Evolutionary conservation across 1,140 invertebrate species (phyloP).

Genomic region (Tetramorium alpestre): DNA sequence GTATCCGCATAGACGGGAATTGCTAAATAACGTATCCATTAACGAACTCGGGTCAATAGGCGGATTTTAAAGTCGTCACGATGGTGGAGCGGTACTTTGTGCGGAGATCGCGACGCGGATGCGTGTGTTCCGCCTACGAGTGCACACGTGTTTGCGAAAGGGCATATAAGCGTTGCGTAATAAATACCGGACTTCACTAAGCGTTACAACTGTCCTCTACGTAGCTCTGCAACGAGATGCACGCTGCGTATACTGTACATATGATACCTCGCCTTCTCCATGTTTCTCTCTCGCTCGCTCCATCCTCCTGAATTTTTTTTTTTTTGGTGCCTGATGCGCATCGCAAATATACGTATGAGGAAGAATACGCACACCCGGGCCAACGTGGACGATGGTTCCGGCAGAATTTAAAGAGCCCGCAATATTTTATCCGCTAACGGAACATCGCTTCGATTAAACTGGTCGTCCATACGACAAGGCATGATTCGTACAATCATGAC

Average conservation of each 20-base stretch:
- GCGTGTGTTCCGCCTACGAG: conserved; percentile 60
- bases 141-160: conserved; percentile 37
- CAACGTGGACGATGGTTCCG: conserved; percentile 11
- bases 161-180: conserved; percentile 62
- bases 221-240: conserved; percentile 21
- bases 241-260: conserved; percentile 17
- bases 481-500: conserved; percentile 23
- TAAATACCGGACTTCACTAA: conserved; percentile 60
- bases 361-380: background rate
- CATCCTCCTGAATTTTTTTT: conserved; percentile 6
- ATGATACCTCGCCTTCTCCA: background rate
- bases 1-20: background rate
- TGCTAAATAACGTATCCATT: conserved; percentile 27
- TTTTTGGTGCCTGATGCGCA: background rate
- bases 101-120: conserved; percentile 11
- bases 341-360: conserved; percentile 3
- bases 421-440: conserved; percentile 68
- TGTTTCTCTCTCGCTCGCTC: background rate
- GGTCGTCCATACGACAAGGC: conserved; percentile 16
- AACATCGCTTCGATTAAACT: conserved; percentile 70
- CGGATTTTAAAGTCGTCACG: conserved; percentile 43
- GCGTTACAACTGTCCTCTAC: conserved; percentile 53
- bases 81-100: background rate
- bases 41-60: conserved; percentile 44
- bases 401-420: conserved; percentile 47